phyloP scores from a whole-genome alignment of 2,888 invertebrate species.

The Hyalella azteca region DNA sequence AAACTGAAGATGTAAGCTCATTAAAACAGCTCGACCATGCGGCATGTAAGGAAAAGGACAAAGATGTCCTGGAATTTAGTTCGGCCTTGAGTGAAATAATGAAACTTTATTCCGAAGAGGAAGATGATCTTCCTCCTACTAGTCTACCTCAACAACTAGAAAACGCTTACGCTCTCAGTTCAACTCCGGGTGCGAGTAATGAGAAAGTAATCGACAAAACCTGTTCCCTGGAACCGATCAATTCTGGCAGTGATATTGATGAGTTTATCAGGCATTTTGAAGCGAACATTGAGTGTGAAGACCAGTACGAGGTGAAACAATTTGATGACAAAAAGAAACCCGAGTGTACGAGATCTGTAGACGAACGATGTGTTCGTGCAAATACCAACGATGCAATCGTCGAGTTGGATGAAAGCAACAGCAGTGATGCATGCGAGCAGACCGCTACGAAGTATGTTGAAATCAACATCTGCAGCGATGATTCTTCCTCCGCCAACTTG shows the following conservation, averaged over 20 bases:
- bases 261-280: neutral
- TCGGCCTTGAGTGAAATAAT: slow-evolving; percentile 5
- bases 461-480: neutral
- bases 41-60: no score
- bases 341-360: no score
- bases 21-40: no score
- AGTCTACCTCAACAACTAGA: neutral
- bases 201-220: neutral
- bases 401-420: no score
- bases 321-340: no score
- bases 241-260: neutral
- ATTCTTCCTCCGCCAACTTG: neutral
- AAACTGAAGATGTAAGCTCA: neutral
- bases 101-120: slow-evolving; percentile 8
- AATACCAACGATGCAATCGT: no score
- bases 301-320: neutral
- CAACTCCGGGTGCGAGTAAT: neutral
- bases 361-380: no score
- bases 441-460: no score
- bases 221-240: neutral
- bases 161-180: neutral
- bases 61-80: slow-evolving; percentile 21
- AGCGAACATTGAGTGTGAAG: neutral
- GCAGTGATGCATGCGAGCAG: no score
- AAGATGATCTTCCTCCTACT: neutral